phyloP scores from a whole-genome alignment of 1,140 invertebrate species.

The Caenorhabditis latens region DNA sequence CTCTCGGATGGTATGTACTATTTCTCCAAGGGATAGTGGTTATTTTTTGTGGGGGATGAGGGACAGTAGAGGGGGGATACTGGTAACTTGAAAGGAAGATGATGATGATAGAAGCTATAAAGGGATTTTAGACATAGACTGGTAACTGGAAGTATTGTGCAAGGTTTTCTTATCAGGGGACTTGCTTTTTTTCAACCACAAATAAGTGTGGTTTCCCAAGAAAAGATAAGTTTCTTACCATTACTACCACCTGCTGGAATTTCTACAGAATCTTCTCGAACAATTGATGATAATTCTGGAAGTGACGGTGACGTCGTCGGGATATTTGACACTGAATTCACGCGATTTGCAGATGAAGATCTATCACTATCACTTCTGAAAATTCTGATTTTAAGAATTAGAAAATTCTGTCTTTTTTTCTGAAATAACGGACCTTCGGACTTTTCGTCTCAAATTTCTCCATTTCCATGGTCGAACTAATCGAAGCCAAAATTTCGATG shows the following conservation, averaged over 20 bases:
- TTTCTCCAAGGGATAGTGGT: background rate
- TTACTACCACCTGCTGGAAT: background rate
- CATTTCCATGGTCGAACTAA: constrained; percentile 67
- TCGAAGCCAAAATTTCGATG: constrained; percentile 65
- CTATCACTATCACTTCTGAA: constrained; percentile 46
- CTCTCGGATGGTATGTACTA: background rate
- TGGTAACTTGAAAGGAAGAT: background rate
- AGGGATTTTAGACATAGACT: too few species aligned
- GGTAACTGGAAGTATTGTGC: too few species aligned
- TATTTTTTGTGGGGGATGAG: background rate
- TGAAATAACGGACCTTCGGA: constrained; percentile 36
- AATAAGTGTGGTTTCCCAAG: background rate
- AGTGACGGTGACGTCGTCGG: constrained; percentile 30
- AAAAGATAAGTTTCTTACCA: background rate
- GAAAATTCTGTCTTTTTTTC: background rate
- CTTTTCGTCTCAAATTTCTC: constrained; percentile 51
- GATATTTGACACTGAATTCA: constrained; percentile 23
- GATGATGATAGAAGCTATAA: too few species aligned
- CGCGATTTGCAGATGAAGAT: constrained; percentile 12
- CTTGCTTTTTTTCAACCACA: background rate
- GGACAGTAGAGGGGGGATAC: background rate
- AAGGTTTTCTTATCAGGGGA: too few species aligned
- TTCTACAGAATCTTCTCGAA: constrained; percentile 6
- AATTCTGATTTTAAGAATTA: background rate
- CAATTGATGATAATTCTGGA: constrained; percentile 24